phyloP scores from a whole-genome alignment of 2,113 vertebrate genomes.

The Hippocampus guttulatus region DNA sequence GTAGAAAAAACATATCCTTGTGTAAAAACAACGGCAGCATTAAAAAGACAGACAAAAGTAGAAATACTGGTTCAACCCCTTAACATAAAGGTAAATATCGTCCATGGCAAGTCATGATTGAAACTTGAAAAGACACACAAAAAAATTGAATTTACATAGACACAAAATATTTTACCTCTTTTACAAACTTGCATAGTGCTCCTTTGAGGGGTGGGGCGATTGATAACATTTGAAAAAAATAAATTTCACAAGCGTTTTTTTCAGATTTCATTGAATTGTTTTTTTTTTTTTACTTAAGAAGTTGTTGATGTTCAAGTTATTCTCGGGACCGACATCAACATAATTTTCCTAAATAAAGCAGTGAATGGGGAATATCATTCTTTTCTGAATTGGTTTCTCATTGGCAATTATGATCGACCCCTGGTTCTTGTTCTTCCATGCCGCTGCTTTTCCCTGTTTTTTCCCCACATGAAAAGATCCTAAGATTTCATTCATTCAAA shows the following conservation, averaged over 20 bases:
- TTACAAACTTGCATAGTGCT: neutral
- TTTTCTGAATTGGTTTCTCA: neutral
- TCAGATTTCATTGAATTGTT: too few relatives aligned
- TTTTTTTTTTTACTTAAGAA: neutral
- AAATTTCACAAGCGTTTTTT: too few relatives aligned
- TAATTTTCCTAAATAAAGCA: neutral
- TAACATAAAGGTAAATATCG: neutral
- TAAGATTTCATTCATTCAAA: neutral
- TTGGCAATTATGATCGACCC: neutral
- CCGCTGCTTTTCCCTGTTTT: neutral
- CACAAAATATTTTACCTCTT: too few relatives aligned
- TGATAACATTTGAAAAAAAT: neutral
- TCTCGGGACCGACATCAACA: neutral
- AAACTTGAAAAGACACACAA: neutral
- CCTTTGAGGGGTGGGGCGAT: neutral
- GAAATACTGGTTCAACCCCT: neutral
- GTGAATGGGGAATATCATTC: neutral
- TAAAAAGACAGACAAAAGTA: neutral
- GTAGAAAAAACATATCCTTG: neutral
- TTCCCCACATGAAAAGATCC: neutral
- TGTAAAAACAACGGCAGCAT: too few relatives aligned
- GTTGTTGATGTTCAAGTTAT: neutral
- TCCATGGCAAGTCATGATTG: neutral
- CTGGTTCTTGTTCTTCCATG: neutral
- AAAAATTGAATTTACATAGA: too few relatives aligned